phyloP scores from a whole-genome alignment of 2,797 vertebrate genomes.

The Leptodactylus fallax region DNA sequence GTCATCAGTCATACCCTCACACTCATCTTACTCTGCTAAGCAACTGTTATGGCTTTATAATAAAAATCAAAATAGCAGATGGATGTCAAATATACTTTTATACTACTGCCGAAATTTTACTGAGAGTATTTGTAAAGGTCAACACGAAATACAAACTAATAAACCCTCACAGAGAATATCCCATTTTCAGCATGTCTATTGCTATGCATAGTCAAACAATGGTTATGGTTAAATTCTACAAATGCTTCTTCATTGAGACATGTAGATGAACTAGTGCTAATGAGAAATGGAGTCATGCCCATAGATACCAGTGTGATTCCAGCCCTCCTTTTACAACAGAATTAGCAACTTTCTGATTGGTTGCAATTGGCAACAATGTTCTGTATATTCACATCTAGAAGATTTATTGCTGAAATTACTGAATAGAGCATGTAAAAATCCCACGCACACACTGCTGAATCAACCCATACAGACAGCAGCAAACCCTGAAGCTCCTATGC shows the following conservation, averaged over 20 bases:
- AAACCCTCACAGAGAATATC: not conserved
- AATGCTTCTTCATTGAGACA: not conserved
- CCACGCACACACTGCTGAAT: no score
- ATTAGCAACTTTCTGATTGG: not conserved
- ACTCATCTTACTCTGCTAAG: not conserved
- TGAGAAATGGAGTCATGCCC: not conserved
- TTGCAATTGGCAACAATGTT: not conserved
- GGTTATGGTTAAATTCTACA: not conserved
- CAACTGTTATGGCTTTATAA: slow-evolving; percentile 11
- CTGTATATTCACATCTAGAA: not conserved
- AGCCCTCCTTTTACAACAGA: not conserved
- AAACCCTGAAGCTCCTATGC: no score
- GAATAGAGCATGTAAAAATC: no score
- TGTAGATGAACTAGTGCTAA: not conserved
- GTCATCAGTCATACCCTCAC: slow-evolving; percentile 20
- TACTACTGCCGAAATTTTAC: slow-evolving; percentile 22
- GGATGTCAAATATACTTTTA: slow-evolving; percentile 11
- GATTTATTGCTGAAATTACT: no score
- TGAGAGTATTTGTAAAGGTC: not conserved
- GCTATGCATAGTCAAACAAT: no score
- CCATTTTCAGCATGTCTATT: no score
- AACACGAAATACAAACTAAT: not conserved
- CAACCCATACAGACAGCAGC: no score
- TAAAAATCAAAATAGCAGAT: slow-evolving; percentile 22
- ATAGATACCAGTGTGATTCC: not conserved